Evolutionary conservation across 1,140 invertebrate species (phyloP).

Genomic region (Micrasema minimum): DNA sequence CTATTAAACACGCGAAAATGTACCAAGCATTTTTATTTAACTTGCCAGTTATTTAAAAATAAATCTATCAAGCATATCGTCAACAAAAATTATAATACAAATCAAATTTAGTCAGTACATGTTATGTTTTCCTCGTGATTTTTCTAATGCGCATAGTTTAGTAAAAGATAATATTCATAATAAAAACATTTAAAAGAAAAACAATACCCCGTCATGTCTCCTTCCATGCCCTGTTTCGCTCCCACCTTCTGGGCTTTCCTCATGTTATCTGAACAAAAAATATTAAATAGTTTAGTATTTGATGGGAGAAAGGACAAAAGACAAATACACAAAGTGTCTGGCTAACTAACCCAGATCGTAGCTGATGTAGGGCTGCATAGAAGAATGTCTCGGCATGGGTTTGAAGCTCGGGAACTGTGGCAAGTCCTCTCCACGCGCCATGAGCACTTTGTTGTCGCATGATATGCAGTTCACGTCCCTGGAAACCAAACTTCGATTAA

Average conservation of each 20-base stretch:
- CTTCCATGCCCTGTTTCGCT: not conserved
- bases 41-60: too few relatives aligned
- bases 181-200: too few relatives aligned
- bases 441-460: slow-evolving; percentile 76
- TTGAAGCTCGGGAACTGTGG: slow-evolving; percentile 61
- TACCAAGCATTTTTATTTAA: too few relatives aligned
- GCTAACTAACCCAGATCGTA: slow-evolving; percentile 70
- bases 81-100: too few relatives aligned
- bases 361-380: slow-evolving; percentile 73
- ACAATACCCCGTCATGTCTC: slow-evolving; percentile 8
- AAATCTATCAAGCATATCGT: too few relatives aligned
- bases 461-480: slow-evolving; percentile 79
- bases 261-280: slow-evolving; percentile 11
- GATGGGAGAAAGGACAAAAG: not conserved
- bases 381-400: slow-evolving; percentile 65
- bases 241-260: slow-evolving; percentile 14
- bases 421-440: slow-evolving; percentile 70
- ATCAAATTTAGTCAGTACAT: too few relatives aligned
- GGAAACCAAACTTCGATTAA: slow-evolving; percentile 8
- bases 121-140: too few relatives aligned
- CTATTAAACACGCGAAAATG: too few relatives aligned
- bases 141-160: too few relatives aligned
- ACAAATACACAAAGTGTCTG: not conserved
- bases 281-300: not conserved
- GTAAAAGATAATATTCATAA: too few relatives aligned